Percentiles rank a stretch among this genome's conserved stretches.
These are phyloP conservation scores for Allophyes oxyacanthae DNA, from an alignment of 2,888 invertebrate genomes.

Conservation along the genomic window DNA sequence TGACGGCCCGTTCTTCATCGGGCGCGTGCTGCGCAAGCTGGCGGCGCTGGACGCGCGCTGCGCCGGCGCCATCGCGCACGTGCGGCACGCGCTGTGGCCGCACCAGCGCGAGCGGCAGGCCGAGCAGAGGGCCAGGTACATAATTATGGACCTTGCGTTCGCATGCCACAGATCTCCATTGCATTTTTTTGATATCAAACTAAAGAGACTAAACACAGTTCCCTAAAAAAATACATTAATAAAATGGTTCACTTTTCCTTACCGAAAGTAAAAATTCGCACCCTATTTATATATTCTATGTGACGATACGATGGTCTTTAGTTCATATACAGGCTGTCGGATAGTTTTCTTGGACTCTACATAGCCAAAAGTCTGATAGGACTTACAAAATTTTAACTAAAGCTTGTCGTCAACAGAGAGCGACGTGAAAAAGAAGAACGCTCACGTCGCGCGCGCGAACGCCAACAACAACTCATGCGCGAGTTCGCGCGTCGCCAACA, in stretches of 20 bases:
- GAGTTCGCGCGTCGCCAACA: conserved; percentile 97
- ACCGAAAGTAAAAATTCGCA: no score
- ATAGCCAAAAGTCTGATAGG: not conserved
- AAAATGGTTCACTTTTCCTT: no score
- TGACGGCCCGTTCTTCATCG: conserved; percentile 96
- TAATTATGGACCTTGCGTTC: no score
- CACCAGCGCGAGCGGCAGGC: conserved; percentile 94
- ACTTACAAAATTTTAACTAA: not conserved
- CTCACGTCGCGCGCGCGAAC: conserved; percentile 95
- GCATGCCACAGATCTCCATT: no score
- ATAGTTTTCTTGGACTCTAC: no score
- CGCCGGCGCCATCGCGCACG: conserved; percentile 91
- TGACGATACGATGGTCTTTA: no score
- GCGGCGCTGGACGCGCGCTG: conserved; percentile 92
- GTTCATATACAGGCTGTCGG: no score
- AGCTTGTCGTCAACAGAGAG: conserved; percentile 77
- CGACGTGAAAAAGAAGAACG: conserved; percentile 94
- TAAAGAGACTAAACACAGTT: no score
- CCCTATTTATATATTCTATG: no score
- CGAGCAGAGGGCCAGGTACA: conserved; percentile 90
- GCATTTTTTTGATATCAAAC: no score
- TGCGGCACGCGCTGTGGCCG: conserved; percentile 94
- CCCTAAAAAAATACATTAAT: no score
- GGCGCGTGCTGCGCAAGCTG: conserved; percentile 93
- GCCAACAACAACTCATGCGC: conserved; percentile 97